Percentiles rank a stretch among this genome's conserved stretches.
phyloP scores from a whole-genome alignment of 2,113 vertebrate genomes.

The Clinocottus analis region DNA sequence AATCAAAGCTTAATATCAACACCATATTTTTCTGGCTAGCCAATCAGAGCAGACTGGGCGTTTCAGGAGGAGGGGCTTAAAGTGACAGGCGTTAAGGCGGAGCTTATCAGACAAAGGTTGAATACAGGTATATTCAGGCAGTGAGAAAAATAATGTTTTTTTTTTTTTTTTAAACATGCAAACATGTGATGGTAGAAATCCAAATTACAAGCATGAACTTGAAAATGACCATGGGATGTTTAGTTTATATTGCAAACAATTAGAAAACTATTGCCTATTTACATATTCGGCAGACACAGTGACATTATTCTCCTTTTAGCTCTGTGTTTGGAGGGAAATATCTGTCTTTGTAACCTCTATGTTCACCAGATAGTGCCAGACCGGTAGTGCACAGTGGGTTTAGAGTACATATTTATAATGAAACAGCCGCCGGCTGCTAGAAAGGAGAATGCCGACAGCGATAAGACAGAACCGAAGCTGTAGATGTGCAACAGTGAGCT shows the following conservation, averaged over 20 bases:
- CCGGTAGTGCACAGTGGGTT: not conserved
- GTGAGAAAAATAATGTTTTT: not conserved
- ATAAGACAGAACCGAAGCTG: not conserved
- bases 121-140: too few relatives aligned
- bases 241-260: not conserved
- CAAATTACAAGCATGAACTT: not conserved
- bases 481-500: not conserved
- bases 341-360: not conserved
- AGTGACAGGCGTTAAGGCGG: too few relatives aligned
- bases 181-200: not conserved
- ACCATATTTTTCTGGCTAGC: not conserved
- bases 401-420: not conserved
- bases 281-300: not conserved
- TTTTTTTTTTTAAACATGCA: too few relatives aligned
- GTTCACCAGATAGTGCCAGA: not conserved
- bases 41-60: not conserved
- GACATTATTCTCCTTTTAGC: not conserved
- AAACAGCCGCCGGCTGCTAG: not conserved
- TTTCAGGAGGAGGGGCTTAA: too few relatives aligned
- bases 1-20: too few relatives aligned
- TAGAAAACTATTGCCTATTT: not conserved
- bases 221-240: not conserved
- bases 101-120: too few relatives aligned
- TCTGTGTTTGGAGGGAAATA: not conserved
- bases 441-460: not conserved